Conservation (phyloP, 1,140 invertebrate species). For the Vanessa tameamea region DNA sequence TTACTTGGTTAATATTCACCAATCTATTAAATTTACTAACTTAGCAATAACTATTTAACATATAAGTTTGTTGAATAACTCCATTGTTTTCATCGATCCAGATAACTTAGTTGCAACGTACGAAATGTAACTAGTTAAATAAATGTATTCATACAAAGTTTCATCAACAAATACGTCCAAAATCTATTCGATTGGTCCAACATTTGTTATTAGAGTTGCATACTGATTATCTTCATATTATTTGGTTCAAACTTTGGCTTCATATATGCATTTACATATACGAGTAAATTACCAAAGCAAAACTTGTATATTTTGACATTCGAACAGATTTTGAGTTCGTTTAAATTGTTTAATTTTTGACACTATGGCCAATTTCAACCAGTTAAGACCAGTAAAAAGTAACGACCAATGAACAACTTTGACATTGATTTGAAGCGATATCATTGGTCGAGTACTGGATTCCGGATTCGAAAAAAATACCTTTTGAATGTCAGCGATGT, state of each 20-base stretch:
- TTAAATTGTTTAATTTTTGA: too few species aligned
- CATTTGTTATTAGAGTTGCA: constrained; percentile 1
- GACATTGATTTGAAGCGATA: too few species aligned
- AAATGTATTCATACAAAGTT: constrained; percentile 17
- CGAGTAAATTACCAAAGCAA: too few species aligned
- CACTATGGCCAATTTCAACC: too few species aligned
- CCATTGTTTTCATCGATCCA: constrained; percentile 10
- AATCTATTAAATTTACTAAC: not conserved
- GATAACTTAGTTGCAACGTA: constrained; percentile 2
- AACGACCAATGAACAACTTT: too few species aligned
- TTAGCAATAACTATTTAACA: constrained; percentile 4
- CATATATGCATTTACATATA: not conserved
- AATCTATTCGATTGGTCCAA: constrained; percentile 6
- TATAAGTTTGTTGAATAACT: constrained; percentile 14
- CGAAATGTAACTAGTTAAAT: constrained; percentile 2
- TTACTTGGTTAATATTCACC: constrained; percentile 2
- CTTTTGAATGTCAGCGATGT: too few species aligned
- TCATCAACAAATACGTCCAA: constrained; percentile 10
- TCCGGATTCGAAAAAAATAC: too few species aligned
- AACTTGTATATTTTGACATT: too few species aligned
- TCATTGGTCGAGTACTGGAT: too few species aligned
- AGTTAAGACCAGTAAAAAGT: too few species aligned
- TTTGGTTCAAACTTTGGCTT: not conserved
- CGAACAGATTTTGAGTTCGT: not conserved
- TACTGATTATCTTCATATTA: not conserved